Percentiles rank a stretch among this genome's conserved stretches.
phyloP scores from a whole-genome alignment of 2,888 invertebrate species.

The Mesoligia furuncula region DNA sequence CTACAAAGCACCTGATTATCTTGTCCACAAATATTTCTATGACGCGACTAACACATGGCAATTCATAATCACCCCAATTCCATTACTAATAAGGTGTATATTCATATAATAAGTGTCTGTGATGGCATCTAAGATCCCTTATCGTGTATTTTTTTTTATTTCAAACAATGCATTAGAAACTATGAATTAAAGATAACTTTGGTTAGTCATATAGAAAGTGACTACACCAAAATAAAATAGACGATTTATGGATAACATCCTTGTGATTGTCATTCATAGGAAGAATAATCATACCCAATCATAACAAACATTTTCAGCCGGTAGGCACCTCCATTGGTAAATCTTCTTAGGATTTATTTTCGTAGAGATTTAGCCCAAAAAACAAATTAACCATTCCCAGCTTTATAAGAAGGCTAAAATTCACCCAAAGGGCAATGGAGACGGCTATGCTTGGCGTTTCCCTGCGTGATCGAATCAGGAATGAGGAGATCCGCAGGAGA shows the following conservation, averaged over 20 bases:
- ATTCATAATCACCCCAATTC: slow-evolving; percentile 4
- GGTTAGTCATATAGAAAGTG: slow-evolving; percentile 20
- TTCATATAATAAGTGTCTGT: not conserved
- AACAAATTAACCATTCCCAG: not conserved
- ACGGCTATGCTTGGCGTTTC: no score
- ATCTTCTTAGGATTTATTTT: not conserved
- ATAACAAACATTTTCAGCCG: not conserved
- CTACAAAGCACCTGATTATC: slow-evolving; percentile 26
- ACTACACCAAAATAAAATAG: not conserved
- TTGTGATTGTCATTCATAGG: slow-evolving; percentile 1
- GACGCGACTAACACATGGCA: slow-evolving; percentile 5
- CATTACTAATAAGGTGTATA: not conserved
- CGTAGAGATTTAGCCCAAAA: not conserved
- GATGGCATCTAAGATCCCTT: slow-evolving; percentile 9
- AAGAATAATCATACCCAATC: not conserved
- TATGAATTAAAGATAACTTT: not conserved
- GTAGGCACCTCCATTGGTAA: not conserved
- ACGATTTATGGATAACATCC: not conserved
- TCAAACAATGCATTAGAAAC: slow-evolving; percentile 2
- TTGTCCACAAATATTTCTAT: slow-evolving; percentile 21
- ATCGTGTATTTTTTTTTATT: not conserved
- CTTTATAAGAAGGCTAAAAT: no score
- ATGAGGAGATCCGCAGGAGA: no score
- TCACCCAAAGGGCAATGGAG: no score
- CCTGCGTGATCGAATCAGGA: no score